Conservation (phyloP, 2,888 invertebrate genomes). For the Drosophila antonietae region DNA sequence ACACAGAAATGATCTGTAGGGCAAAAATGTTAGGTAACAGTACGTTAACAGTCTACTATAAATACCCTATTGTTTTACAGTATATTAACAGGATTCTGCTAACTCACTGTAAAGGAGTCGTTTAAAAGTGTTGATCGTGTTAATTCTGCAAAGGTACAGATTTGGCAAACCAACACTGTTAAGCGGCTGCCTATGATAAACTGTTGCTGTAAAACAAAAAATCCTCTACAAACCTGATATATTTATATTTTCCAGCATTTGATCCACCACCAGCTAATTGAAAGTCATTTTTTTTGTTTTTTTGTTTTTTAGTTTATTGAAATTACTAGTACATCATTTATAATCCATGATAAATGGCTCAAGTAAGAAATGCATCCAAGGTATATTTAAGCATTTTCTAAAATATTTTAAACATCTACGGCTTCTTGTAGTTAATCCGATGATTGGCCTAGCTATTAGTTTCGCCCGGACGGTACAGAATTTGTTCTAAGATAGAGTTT, state of each 20-base stretch:
- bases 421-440: constrained; percentile 2
- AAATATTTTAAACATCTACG: not conserved
- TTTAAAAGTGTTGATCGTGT: too few species aligned
- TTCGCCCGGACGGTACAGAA: constrained; percentile 11
- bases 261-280: not conserved
- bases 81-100: too few species aligned
- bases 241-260: not conserved
- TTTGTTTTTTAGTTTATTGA: constrained; percentile 1
- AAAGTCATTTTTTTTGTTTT: not conserved
- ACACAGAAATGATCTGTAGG: too few species aligned
- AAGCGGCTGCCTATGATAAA: too few species aligned
- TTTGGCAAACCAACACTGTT: too few species aligned
- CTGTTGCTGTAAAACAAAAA: too few species aligned
- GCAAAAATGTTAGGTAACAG: too few species aligned
- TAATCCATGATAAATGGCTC: constrained; percentile 7
- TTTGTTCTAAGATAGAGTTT: not conserved
- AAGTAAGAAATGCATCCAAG: constrained; percentile 10
- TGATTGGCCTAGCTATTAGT: constrained; percentile 9
- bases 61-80: too few species aligned
- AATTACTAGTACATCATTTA: constrained; percentile 2
- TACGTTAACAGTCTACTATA: too few species aligned
- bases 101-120: too few species aligned
- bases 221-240: too few species aligned
- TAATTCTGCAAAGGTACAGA: too few species aligned
- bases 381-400: constrained; percentile 7